Percentiles rank a stretch among this genome's conserved stretches.
Conservation (phyloP, 2,797 vertebrate genomes). For the Platyrinchus mystaceus region DNA sequence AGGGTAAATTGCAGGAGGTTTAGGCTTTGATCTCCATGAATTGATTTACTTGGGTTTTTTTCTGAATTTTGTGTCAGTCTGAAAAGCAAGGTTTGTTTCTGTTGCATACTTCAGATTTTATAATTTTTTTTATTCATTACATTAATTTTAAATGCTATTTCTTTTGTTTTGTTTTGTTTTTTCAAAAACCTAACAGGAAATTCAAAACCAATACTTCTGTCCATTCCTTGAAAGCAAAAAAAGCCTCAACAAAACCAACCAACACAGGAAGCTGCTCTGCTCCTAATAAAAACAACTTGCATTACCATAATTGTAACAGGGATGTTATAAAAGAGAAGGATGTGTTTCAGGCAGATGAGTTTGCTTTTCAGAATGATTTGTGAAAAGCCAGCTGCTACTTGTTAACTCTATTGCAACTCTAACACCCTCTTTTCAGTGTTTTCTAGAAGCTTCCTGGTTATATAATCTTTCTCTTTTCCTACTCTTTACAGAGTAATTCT, state of each 20-base stretch:
- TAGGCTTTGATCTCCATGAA: neutral
- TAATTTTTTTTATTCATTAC: neutral
- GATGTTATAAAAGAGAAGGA: neutral
- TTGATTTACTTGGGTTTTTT: neutral
- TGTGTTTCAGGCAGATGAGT: neutral
- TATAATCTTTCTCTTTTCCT: constrained; percentile 74
- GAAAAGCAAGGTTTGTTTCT: neutral
- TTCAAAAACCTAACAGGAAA: neutral
- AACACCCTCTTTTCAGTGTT: constrained; percentile 29
- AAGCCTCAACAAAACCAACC: neutral
- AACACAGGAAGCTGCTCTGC: neutral
- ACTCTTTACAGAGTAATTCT: constrained; percentile 86
- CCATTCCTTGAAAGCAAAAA: neutral
- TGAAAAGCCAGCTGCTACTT: neutral
- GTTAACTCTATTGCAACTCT: neutral
- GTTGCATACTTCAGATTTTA: neutral
- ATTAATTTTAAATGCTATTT: neutral
- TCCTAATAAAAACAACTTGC: neutral
- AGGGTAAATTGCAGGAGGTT: neutral
- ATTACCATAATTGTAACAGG: neutral
- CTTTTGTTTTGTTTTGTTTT: neutral
- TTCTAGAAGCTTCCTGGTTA: constrained; percentile 51
- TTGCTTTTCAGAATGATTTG: neutral
- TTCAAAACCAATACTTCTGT: neutral
- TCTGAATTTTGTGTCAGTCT: neutral